Evolutionary conservation across 1,140 invertebrate genomes (phyloP).

Genomic region (Chymomyza costata): DNA sequence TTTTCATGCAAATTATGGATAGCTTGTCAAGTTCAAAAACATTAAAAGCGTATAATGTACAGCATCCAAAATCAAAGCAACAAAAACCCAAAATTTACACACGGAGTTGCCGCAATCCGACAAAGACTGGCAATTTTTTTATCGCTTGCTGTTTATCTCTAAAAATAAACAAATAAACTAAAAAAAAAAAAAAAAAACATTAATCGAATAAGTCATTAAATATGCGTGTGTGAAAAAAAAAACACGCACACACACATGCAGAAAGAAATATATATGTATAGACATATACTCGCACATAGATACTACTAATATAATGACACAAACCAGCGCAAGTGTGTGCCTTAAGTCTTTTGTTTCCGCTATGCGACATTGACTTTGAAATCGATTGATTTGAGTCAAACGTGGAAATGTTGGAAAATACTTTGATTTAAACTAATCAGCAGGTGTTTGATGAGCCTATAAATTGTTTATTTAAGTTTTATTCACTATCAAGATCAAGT

Average conservation of each 20-base stretch:
- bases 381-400: constrained; percentile 17
- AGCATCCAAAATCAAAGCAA: constrained; percentile 3
- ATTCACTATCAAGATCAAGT: too few relatives aligned
- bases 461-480: too few relatives aligned
- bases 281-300: constrained; percentile 15
- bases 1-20: constrained; percentile 59
- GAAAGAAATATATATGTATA: constrained; percentile 13
- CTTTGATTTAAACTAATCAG: too few relatives aligned
- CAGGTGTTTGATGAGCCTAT: too few relatives aligned
- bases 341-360: constrained; percentile 68
- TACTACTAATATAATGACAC: too few relatives aligned
- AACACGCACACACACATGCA: constrained; percentile 13
- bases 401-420: too few relatives aligned
- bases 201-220: constrained; percentile 62
- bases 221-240: not conserved
- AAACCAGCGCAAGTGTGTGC: constrained; percentile 41
- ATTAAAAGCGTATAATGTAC: constrained; percentile 55
- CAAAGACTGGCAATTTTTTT: constrained; percentile 9
- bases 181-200: constrained; percentile 27
- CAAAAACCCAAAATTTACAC: not conserved
- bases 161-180: constrained; percentile 28
- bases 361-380: constrained; percentile 46
- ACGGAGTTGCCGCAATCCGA: not conserved
- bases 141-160: constrained; percentile 15
- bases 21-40: constrained; percentile 67